phyloP scores from a whole-genome alignment of 2,797 vertebrate species.

The Acestrorhynchus altus region DNA sequence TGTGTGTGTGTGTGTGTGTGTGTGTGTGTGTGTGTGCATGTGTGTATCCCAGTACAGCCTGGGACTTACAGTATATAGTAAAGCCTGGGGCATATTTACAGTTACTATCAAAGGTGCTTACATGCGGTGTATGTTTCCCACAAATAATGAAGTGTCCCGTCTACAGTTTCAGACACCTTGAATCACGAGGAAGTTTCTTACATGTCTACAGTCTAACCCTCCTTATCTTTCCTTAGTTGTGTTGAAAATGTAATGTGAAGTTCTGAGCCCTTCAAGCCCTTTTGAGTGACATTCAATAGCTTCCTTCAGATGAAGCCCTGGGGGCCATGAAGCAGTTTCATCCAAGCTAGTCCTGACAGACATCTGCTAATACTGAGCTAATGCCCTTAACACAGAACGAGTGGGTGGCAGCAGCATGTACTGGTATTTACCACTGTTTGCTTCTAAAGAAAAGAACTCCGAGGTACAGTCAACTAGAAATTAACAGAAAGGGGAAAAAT shows the following conservation, averaged over 20 bases:
- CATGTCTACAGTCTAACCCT: slow-evolving; percentile 35
- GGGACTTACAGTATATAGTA: slow-evolving; percentile 55
- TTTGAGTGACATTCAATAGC: slow-evolving; percentile 66
- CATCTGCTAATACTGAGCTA: slow-evolving; percentile 57
- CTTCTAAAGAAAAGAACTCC: slow-evolving; percentile 16
- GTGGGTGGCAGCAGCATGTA: slow-evolving; percentile 48
- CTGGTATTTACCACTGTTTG: slow-evolving; percentile 46
- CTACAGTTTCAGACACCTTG: slow-evolving; percentile 34
- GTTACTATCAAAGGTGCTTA: slow-evolving; percentile 12
- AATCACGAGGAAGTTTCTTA: slow-evolving; percentile 39
- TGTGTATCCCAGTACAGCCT: slow-evolving; percentile 17
- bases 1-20: slow-evolving; percentile 37
- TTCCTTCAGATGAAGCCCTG: slow-evolving; percentile 56
- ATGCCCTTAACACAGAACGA: slow-evolving; percentile 57
- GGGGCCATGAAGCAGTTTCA: slow-evolving; percentile 51
- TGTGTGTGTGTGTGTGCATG: no score
- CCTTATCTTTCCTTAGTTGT: slow-evolving; percentile 52
- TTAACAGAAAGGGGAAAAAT: neutral
- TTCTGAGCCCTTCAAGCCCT: slow-evolving; percentile 47
- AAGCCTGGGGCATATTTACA: slow-evolving; percentile 16
- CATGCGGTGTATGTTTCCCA: slow-evolving; percentile 8
- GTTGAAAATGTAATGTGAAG: slow-evolving; percentile 53
- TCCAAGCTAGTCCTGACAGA: slow-evolving; percentile 56
- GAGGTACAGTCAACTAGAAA: slow-evolving; percentile 23
- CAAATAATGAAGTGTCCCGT: slow-evolving; percentile 38